Percentiles rank a stretch among this genome's conserved stretches.
phyloP scores from a whole-genome alignment of 2,113 vertebrate genomes.

The Gnathonemus echidnorhynchus region DNA sequence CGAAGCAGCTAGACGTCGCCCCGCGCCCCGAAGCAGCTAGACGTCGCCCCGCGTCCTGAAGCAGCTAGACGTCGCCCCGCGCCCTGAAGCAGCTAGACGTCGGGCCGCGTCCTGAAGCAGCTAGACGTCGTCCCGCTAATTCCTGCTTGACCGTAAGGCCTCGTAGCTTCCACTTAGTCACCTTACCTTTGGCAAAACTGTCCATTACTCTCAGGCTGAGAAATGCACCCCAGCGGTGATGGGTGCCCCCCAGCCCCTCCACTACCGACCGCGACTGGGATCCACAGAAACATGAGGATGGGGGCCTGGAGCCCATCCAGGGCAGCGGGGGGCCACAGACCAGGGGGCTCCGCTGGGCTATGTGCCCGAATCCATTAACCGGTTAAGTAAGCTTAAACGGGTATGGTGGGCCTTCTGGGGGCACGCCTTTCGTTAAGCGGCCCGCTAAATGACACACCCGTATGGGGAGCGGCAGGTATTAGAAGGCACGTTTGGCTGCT shows the following conservation, averaged over 20 bases:
- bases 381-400: not conserved
- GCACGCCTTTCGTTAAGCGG: not conserved
- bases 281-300: not conserved
- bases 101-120: not conserved
- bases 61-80: not conserved
- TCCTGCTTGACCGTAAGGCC: not conserved
- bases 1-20: not conserved
- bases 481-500: conserved; percentile 73
- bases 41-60: not conserved
- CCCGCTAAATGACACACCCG: not conserved
- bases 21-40: not conserved
- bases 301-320: not conserved
- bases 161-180: not conserved
- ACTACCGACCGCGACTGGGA: not conserved
- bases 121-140: not conserved
- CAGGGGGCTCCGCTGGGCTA: not conserved
- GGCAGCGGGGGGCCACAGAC: not conserved
- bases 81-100: not conserved
- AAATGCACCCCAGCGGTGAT: not conserved
- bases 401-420: not conserved
- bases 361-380: not conserved
- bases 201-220: not conserved
- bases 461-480: conserved; percentile 25
- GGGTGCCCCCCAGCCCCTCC: not conserved
- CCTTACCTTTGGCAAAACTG: not conserved